These are phyloP conservation scores for Neocrepidodera transversa DNA, from an alignment of 2,888 invertebrate species.

Conservation along the genomic window DNA sequence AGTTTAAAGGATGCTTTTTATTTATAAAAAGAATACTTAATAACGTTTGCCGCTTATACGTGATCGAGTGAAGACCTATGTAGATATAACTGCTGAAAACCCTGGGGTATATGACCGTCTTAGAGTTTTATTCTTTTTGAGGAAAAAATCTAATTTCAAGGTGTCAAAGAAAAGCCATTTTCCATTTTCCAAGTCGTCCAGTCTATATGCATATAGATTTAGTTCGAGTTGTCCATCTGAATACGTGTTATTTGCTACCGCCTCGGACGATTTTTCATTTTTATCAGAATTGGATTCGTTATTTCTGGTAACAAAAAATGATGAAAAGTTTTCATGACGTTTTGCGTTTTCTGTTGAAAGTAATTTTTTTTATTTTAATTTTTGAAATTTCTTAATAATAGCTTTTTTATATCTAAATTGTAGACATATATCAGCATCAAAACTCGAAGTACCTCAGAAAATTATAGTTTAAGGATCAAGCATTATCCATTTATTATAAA, in stretches of 20 bases:
- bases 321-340: slow-evolving; percentile 15
- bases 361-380: no score
- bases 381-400: no score
- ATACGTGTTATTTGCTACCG: slow-evolving; percentile 47
- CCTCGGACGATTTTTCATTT: slow-evolving; percentile 34
- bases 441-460: no score
- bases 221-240: slow-evolving; percentile 56
- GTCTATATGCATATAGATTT: slow-evolving; percentile 58
- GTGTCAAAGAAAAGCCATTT: slow-evolving; percentile 64
- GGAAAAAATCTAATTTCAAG: slow-evolving; percentile 63
- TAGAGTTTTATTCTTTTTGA: slow-evolving; percentile 53
- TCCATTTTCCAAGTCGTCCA: slow-evolving; percentile 59
- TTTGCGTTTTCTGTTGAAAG: slow-evolving; percentile 8
- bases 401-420: no score
- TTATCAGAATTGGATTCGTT: slow-evolving; percentile 35
- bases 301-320: slow-evolving; percentile 25
- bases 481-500: no score
- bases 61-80: slow-evolving; percentile 46
- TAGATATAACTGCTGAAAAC: slow-evolving; percentile 45
- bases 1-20: background rate
- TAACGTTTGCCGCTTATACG: slow-evolving; percentile 46
- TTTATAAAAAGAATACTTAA: slow-evolving; percentile 9
- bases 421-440: no score
- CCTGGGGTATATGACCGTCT: slow-evolving; percentile 38
- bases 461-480: no score